These are phyloP conservation scores for Coryphaenoides rupestris DNA, from an alignment of 2,113 vertebrate genomes.

Conservation along the genomic window DNA sequence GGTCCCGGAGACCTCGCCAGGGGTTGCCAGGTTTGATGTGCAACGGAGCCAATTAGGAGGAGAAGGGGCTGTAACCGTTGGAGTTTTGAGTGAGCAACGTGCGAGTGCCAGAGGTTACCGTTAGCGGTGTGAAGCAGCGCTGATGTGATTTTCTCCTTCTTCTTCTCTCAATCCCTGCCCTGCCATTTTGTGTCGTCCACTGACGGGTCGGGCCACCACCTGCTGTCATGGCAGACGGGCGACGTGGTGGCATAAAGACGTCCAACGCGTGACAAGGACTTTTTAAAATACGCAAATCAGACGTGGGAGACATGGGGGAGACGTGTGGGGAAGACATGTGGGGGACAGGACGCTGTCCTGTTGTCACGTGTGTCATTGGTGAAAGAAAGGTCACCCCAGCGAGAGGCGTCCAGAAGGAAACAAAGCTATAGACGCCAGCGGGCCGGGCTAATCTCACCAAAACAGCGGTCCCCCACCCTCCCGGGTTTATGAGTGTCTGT, in stretches of 20 bases:
- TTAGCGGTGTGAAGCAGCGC: slow-evolving; percentile 41
- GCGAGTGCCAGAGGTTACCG: slow-evolving; percentile 47
- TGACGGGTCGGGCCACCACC: slow-evolving; percentile 26
- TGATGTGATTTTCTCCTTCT: slow-evolving; percentile 13
- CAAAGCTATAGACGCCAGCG: too few relatives aligned
- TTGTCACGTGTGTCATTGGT: too few relatives aligned
- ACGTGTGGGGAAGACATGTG: too few relatives aligned
- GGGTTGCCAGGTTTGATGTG: slow-evolving; percentile 53
- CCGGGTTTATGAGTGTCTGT: too few relatives aligned
- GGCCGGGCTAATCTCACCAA: too few relatives aligned
- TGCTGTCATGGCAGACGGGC: slow-evolving; percentile 17
- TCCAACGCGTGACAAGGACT: slow-evolving; percentile 13
- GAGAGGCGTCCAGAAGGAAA: too few relatives aligned
- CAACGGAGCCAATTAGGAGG: slow-evolving; percentile 64
- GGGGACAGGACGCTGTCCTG: too few relatives aligned
- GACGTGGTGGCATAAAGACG: slow-evolving; percentile 13
- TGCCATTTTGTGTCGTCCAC: slow-evolving; percentile 11
- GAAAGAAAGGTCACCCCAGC: too few relatives aligned
- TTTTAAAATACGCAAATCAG: background rate
- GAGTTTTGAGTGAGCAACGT: slow-evolving; percentile 36
- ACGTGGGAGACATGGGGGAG: too few relatives aligned
- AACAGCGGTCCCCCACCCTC: too few relatives aligned
- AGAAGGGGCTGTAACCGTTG: slow-evolving; percentile 28
- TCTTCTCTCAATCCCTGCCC: background rate
- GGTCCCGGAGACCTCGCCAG: slow-evolving; percentile 30